Base-by-base conservation (phyloP, 2,113 vertebrate genomes). In the Peromyscus maniculatus region DNA sequence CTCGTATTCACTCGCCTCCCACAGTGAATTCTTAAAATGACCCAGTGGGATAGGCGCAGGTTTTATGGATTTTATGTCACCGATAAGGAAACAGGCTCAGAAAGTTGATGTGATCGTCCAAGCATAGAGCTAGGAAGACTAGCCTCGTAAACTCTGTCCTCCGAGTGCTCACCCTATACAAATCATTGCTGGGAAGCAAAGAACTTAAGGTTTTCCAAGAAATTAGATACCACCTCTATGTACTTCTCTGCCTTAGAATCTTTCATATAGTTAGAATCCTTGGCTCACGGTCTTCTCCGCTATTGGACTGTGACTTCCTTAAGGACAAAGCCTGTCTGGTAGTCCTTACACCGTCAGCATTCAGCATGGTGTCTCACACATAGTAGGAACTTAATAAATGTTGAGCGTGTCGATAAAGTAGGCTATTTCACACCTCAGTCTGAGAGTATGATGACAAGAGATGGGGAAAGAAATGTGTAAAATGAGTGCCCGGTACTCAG, bases 371-470 rank as follows among this genome's bases (percentile, higher is more conserved):
- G 49, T 84, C 75, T 94, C 55, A 69, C 13, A 69, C 31, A 22
- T 62, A 62, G 31, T 72, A 75, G 62, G 16, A 86, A 33, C 72
- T 94, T 21, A 83, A 43, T 87, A 94, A 93, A 86, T 91, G 74
- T n/a, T 91, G n/a, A 92, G 71, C 36, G 10, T 80, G 52, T 52
- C 1, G 89, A 26, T 80, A 62, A 72, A 86, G 78, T 83, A 46
- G 72, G 26, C 71, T 31, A 74, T 52, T 59, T 55, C 24, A 3
- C 31, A 55, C 28, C 55, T 94, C 19, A 57, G 0, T 91, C 72
- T 95, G 88, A 31, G 24, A 95, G 55, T 77, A n/a, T 93, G 77
- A 62, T 89, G 49, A n/a, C 72, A 87, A 67, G 91, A 71, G 82
- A 86, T 52, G 31, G 49, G 80, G 46, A 74, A 43, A 69, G 74